Conservation (phyloP, 2,113 vertebrate species). For the Siphamia tubifer region DNA sequence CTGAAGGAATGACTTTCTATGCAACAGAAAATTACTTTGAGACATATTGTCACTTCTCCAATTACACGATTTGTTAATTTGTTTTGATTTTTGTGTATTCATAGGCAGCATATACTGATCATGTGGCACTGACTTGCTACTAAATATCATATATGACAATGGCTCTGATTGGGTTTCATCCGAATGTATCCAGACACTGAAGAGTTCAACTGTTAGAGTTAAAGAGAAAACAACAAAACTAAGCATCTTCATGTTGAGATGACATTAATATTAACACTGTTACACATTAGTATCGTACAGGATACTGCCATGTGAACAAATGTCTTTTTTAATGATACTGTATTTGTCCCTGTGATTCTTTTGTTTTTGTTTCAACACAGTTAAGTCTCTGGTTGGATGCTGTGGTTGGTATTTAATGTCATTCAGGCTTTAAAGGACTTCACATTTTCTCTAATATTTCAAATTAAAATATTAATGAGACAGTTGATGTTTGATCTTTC, state of each 20-base stretch:
- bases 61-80: neutral
- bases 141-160: neutral
- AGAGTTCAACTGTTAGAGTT: conserved; percentile 23
- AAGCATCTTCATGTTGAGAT: neutral
- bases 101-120: neutral
- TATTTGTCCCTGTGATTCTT: neutral
- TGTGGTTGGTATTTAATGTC: conserved; percentile 4
- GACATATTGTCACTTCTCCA: neutral
- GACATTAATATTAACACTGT: neutral
- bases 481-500: neutral
- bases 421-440: conserved; percentile 23
- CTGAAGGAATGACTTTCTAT: conserved; percentile 19
- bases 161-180: neutral
- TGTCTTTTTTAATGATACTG: neutral
- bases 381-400: conserved; percentile 1
- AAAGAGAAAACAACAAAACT: neutral
- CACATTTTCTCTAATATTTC: conserved; percentile 16
- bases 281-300: no score
- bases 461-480: conserved; percentile 38
- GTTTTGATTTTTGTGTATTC: neutral
- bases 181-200: neutral
- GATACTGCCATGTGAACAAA: neutral
- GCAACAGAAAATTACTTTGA: conserved; percentile 25
- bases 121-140: neutral
- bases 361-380: conserved; percentile 18